Base-by-base conservation (phyloP, 1,140 invertebrate genomes). In the Formica selysi region DNA sequence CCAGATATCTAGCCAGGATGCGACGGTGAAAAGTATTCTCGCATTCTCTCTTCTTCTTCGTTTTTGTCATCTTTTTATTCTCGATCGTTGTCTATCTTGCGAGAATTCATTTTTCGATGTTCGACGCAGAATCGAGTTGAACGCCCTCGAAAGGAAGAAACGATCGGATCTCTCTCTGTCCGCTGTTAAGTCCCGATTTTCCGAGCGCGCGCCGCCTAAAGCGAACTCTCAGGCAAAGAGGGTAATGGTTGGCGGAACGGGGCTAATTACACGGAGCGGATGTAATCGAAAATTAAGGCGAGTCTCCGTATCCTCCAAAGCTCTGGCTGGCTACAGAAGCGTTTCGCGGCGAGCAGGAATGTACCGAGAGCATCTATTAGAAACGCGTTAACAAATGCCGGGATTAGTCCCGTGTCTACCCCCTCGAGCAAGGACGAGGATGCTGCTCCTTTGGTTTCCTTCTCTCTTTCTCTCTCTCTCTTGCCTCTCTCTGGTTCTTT, bases 351-450 rank as follows among this genome's bases (percentile, higher is more conserved):
- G 48, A 68, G 26, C 36, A 41, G 41, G 57, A 26, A 48, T 5
- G 61, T 61, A 64, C 83, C 38, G 57, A 87, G 86, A 64, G 76
- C 86, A 78, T 90, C 90, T 91, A 91, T 91, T 91, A 91, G 90
- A 91, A 91, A 91, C 90, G 90, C 90, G 90, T 91, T 91, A 91
- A 91, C 90, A 91, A 91, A 91, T 91, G 90, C 90, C 86, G 16
- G 86, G 90, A 91, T 91, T 91, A 91, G 86, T 61, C 38, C 22
- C 5, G 67, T 36, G 68, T 88, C 74, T 91, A 80, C 57, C 62
- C 83, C 74, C 67, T 67, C 38, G 70, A 74, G 61, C 68, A 41
- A 61, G 19, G 16, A 64, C 51, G 38, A 29, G 64, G 41, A 81
- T 48, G 68, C 22, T 71, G 54, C 41, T 85, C 86, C 83, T 73